These are phyloP conservation scores for Charanyca ferruginea DNA, from an alignment of 2,888 invertebrate genomes.

Conservation along the genomic window DNA sequence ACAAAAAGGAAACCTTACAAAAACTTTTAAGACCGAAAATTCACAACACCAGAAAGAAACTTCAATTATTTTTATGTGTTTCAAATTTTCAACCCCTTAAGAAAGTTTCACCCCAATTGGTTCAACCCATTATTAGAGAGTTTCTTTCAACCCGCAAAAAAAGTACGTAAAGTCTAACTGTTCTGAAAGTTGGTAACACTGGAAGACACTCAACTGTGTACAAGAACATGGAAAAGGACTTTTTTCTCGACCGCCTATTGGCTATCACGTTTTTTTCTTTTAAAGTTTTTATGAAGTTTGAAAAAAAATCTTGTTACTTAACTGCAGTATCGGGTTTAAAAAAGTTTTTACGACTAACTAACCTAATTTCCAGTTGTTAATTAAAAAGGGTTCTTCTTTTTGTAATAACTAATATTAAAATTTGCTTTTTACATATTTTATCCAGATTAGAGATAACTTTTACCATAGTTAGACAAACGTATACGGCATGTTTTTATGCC, in stretches of 20 bases:
- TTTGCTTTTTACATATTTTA: too few species aligned
- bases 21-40: not conserved
- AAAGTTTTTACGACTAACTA: not conserved
- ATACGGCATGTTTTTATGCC: too few species aligned
- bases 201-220: conserved; percentile 53
- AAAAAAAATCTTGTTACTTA: not conserved
- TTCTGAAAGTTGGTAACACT: conserved; percentile 46
- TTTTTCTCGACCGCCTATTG: conserved; percentile 54
- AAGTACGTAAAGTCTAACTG: conserved; percentile 34
- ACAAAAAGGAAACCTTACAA: conserved; percentile 1
- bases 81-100: conserved; percentile 44
- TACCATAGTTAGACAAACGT: too few species aligned
- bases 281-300: conserved; percentile 12
- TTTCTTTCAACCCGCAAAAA: conserved; percentile 53
- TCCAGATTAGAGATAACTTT: too few species aligned
- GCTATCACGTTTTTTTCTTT: conserved; percentile 31
- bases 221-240: conserved; percentile 47
- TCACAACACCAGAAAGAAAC: conserved; percentile 27
- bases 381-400: not conserved
- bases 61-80: conserved; percentile 21
- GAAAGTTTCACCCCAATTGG: conserved; percentile 49
- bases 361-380: not conserved
- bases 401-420: too few species aligned
- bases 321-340: not conserved
- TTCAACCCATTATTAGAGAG: conserved; percentile 57